Evolutionary conservation across 2,797 vertebrate species (phyloP).

Genomic region (Heterohyrax brucei): DNA sequence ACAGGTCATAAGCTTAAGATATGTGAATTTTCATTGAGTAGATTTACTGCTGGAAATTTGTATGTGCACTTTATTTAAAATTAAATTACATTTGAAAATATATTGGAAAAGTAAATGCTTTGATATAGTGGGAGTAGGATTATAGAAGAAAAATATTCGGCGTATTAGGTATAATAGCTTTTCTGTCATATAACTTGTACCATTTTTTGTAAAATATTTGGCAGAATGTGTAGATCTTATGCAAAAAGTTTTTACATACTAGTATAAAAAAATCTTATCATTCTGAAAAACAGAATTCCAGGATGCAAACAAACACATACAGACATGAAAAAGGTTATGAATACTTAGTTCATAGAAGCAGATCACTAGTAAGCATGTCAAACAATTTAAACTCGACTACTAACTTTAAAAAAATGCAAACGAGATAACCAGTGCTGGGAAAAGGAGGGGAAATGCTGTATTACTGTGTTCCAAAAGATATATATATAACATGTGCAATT

Average conservation of each 20-base stretch:
- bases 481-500: neutral
- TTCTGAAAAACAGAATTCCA: neutral
- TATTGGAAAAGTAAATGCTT: conserved; percentile 43
- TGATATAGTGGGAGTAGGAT: neutral
- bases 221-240: neutral
- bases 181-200: neutral
- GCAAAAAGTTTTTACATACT: neutral
- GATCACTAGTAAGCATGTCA: conserved; percentile 1
- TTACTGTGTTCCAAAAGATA: conserved; percentile 17
- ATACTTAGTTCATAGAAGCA: neutral
- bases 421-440: neutral
- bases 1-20: neutral
- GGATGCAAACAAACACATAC: neutral
- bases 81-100: conserved; percentile 13
- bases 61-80: neutral
- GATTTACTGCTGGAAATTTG: conserved; percentile 11
- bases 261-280: neutral
- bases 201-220: neutral
- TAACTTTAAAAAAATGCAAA: conserved; percentile 37
- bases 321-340: neutral
- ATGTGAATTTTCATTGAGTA: neutral
- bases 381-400: neutral
- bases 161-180: neutral
- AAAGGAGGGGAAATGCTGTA: neutral
- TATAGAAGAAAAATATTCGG: neutral